Evolutionary conservation across 2,888 invertebrate genomes (phyloP).

Genomic region (Diabrotica balteata): DNA sequence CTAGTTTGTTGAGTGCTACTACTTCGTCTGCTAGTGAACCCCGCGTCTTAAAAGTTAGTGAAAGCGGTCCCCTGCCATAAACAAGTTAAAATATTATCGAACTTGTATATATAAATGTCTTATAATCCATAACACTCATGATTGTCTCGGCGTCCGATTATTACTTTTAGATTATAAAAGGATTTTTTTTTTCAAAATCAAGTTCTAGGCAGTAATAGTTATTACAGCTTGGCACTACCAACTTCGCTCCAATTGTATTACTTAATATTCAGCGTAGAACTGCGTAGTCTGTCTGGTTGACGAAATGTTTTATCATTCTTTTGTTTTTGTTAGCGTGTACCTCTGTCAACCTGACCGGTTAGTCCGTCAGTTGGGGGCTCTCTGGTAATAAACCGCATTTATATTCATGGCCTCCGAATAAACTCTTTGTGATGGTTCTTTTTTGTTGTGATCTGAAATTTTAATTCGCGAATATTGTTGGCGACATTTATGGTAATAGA

Average conservation of each 20-base stretch:
- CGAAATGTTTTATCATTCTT: conserved; percentile 13
- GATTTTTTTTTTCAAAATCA: too few species aligned
- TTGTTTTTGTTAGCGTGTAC: conserved; percentile 8
- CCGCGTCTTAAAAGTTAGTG: too few species aligned
- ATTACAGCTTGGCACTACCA: background rate
- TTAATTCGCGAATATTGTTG: conserved; percentile 36
- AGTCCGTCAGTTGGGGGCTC: conserved; percentile 15
- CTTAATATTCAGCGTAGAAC: conserved; percentile 20
- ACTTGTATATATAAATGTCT: too few species aligned
- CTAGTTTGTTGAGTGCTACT: too few species aligned
- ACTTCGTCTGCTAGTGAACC: too few species aligned
- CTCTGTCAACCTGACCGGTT: conserved; percentile 16
- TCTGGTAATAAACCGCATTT: conserved; percentile 35
- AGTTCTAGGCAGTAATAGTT: too few species aligned
- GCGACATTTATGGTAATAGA: conserved; percentile 34
- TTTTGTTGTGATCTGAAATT: conserved; percentile 35
- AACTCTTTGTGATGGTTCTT: conserved; percentile 32
- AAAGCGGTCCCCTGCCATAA: too few species aligned
- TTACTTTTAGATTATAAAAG: too few species aligned
- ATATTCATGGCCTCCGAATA: conserved; percentile 39
- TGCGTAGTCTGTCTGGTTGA: conserved; percentile 8
- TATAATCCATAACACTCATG: too few species aligned
- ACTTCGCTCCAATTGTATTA: conserved; percentile 3
- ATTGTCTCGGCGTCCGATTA: too few species aligned
- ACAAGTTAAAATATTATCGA: too few species aligned